Evolutionary conservation across 2,113 vertebrate genomes (phyloP).

Genomic region (Plotosus lineatus): DNA sequence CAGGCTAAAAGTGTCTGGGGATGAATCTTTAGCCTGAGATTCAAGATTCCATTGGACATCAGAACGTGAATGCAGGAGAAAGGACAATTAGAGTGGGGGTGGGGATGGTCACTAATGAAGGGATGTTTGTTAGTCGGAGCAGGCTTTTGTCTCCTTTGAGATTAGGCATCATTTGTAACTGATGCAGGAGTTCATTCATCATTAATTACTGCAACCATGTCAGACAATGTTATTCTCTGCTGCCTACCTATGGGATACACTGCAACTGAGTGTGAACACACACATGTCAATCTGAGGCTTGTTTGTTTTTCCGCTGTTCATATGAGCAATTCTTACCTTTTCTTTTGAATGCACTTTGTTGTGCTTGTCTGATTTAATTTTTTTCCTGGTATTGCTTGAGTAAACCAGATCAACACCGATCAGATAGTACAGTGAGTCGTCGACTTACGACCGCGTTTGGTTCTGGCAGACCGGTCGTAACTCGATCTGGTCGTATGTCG

Average conservation of each 20-base stretch:
- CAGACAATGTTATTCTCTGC: slow-evolving; percentile 75
- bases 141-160: slow-evolving; percentile 70
- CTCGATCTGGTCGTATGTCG: too few species aligned
- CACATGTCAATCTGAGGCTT: slow-evolving; percentile 42
- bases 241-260: slow-evolving; percentile 70
- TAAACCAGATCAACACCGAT: slow-evolving; percentile 12
- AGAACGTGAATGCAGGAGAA: slow-evolving; percentile 6
- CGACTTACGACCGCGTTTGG: too few species aligned
- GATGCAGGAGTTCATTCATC: slow-evolving; percentile 78
- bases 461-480: too few species aligned
- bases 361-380: not conserved
- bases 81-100: not conserved
- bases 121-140: slow-evolving; percentile 75
- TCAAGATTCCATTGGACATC: slow-evolving; percentile 23
- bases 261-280: slow-evolving; percentile 50
- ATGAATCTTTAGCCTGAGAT: slow-evolving; percentile 22
- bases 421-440: not conserved
- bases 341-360: not conserved
- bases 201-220: slow-evolving; percentile 71
- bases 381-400: not conserved
- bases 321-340: slow-evolving; percentile 28
- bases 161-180: slow-evolving; percentile 75
- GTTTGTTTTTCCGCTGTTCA: slow-evolving; percentile 38
- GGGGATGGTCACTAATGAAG: slow-evolving; percentile 65
- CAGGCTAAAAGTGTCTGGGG: slow-evolving; percentile 13